phyloP scores from a whole-genome alignment of 2,888 invertebrate genomes.

The Lycocerus yunnanus region DNA sequence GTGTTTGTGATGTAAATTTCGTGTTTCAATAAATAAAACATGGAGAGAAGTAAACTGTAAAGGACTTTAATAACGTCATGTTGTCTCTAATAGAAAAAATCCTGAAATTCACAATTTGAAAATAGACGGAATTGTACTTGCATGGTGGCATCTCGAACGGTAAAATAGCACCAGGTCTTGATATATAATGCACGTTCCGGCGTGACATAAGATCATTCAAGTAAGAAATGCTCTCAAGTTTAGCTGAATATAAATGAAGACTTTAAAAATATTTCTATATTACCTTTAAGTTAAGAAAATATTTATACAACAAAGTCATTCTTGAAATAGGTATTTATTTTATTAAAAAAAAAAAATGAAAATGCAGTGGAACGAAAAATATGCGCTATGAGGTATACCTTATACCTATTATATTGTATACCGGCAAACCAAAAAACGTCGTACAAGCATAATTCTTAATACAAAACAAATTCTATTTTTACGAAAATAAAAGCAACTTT shows the following conservation, averaged over 20 bases:
- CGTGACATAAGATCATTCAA: slow-evolving; percentile 24
- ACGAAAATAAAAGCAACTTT: neutral
- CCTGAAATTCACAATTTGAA: slow-evolving; percentile 27
- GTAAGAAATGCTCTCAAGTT: slow-evolving; percentile 10
- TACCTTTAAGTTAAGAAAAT: neutral
- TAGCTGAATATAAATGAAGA: slow-evolving; percentile 2
- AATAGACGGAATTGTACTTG: slow-evolving; percentile 27
- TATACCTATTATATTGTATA: neutral
- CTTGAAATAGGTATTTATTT: neutral
- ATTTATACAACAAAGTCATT: neutral
- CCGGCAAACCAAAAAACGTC: neutral
- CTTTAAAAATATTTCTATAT: neutral
- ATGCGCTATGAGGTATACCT: neutral
- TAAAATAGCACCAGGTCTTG: slow-evolving; percentile 16
- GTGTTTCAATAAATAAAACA: neutral
- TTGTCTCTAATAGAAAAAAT: slow-evolving; percentile 12
- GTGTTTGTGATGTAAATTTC: neutral
- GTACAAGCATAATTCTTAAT: neutral
- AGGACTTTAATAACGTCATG: neutral
- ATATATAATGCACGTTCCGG: slow-evolving; percentile 16
- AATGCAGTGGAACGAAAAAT: neutral
- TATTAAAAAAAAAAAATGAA: neutral
- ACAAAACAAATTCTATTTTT: neutral
- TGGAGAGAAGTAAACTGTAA: neutral
- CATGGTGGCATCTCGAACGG: slow-evolving; percentile 28